These are phyloP conservation scores for Lamprologus tigripictilis DNA, from an alignment of 2,113 vertebrate species.

Conservation along the genomic window DNA sequence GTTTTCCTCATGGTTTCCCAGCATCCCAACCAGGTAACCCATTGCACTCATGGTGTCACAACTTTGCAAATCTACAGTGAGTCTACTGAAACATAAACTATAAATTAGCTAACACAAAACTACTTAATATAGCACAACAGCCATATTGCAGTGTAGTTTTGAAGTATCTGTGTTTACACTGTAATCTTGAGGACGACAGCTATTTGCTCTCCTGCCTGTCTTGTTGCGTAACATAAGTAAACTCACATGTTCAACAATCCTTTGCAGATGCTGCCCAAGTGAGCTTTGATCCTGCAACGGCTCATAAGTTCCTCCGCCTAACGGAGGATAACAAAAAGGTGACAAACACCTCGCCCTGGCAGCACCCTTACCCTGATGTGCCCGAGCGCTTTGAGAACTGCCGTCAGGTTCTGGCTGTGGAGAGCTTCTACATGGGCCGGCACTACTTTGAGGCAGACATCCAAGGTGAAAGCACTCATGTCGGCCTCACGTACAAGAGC, in stretches of 20 bases:
- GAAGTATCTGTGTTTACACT: not conserved
- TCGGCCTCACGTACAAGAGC: constrained; percentile 76
- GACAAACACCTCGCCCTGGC: constrained; percentile 80
- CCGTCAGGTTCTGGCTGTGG: constrained; percentile 72
- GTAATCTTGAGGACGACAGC: rapidly evolving
- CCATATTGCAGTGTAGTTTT: not conserved
- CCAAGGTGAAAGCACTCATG: constrained; percentile 66
- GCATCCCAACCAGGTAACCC: not conserved
- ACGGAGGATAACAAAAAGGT: constrained; percentile 75
- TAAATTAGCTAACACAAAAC: not conserved
- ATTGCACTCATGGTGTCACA: not conserved
- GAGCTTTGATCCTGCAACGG: constrained; percentile 59
- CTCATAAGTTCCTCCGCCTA: constrained; percentile 81
- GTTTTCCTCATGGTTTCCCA: not conserved
- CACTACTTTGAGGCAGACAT: constrained; percentile 78
- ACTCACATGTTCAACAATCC: not conserved
- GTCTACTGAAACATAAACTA: not conserved
- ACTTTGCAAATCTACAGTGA: not conserved
- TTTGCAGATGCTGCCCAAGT: constrained; percentile 64
- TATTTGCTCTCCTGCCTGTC: not conserved
- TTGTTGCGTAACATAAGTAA: not conserved
- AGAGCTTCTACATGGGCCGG: constrained; percentile 77
- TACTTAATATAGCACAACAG: not conserved
- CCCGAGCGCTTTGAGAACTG: constrained; percentile 73
- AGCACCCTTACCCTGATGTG: constrained; percentile 72